phyloP scores from a whole-genome alignment of 2,888 invertebrate genomes.

The Mayetiola destructor region DNA sequence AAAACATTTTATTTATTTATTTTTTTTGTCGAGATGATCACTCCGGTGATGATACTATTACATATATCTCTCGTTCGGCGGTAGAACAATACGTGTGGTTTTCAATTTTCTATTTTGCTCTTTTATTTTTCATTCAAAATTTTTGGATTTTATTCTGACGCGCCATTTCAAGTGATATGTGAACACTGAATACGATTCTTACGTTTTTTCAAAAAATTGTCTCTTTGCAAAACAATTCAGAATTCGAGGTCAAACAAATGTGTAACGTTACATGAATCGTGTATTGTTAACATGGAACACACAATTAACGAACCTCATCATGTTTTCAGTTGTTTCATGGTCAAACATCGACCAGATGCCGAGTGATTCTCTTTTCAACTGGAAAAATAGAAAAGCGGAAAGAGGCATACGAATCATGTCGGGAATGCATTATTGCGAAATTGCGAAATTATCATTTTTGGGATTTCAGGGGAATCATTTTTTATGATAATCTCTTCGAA shows the following conservation, averaged over 20 bases:
- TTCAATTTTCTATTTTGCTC: not conserved
- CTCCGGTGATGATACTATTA: too few relatives aligned
- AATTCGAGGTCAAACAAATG: constrained; percentile 1
- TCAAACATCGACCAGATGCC: too few relatives aligned
- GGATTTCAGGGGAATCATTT: too few relatives aligned
- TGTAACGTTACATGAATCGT: not conserved
- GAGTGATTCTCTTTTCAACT: too few relatives aligned
- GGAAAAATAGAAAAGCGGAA: too few relatives aligned
- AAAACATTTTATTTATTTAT: not conserved
- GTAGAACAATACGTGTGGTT: constrained; percentile 7
- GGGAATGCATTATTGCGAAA: too few relatives aligned
- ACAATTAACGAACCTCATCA: not conserved
- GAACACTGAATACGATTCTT: too few relatives aligned
- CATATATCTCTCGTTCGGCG: not conserved
- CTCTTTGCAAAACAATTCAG: too few relatives aligned
- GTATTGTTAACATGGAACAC: not conserved
- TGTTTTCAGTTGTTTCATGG: not conserved
- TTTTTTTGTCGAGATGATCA: too few relatives aligned
- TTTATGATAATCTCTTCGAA: too few relatives aligned
- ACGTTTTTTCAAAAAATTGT: constrained; percentile 2
- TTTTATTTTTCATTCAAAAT: not conserved
- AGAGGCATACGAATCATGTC: too few relatives aligned
- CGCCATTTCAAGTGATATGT: not conserved
- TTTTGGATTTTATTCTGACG: not conserved
- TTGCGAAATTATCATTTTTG: too few relatives aligned